A percentile compares a stretch with the other conserved stretches of the same genome.
phyloP scores from a whole-genome alignment of 2,888 invertebrate genomes.

The Calameuta pallipes region DNA sequence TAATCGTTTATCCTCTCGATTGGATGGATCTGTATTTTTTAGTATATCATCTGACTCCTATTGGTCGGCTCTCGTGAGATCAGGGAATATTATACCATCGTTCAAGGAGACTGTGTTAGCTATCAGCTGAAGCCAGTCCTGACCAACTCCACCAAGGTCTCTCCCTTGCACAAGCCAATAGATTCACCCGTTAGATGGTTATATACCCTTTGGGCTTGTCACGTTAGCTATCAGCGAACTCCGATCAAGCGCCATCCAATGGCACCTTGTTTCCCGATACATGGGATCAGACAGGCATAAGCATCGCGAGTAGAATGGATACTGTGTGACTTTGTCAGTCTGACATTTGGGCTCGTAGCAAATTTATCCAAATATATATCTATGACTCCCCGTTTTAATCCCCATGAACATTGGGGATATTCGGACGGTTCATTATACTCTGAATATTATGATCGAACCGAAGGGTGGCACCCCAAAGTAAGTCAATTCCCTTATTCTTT shows the following conservation, averaged over 20 bases:
- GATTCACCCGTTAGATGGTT: conserved; percentile 46
- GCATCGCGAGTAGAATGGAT: conserved; percentile 9
- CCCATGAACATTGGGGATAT: neutral
- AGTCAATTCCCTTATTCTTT: neutral
- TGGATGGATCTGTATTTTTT: neutral
- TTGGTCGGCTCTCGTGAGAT: neutral
- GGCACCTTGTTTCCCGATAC: conserved; percentile 46
- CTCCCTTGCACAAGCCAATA: conserved; percentile 26
- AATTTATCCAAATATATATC: neutral
- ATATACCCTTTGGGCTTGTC: conserved; percentile 52
- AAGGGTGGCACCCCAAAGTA: neutral
- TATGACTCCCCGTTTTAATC: neutral
- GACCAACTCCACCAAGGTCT: neutral
- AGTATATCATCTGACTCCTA: neutral
- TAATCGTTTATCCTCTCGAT: neutral
- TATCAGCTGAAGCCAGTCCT: conserved; percentile 37
- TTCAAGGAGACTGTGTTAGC: conserved; percentile 24
- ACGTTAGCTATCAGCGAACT: conserved; percentile 46
- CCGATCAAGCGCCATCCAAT: conserved; percentile 45
- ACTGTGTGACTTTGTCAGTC: neutral
- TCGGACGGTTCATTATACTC: neutral
- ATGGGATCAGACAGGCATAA: conserved; percentile 44
- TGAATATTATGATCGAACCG: neutral
- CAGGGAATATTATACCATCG: neutral
- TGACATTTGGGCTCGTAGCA: conserved; percentile 37